Conservation (phyloP, 2,113 vertebrate genomes). For the Actenoides hombroni region DNA sequence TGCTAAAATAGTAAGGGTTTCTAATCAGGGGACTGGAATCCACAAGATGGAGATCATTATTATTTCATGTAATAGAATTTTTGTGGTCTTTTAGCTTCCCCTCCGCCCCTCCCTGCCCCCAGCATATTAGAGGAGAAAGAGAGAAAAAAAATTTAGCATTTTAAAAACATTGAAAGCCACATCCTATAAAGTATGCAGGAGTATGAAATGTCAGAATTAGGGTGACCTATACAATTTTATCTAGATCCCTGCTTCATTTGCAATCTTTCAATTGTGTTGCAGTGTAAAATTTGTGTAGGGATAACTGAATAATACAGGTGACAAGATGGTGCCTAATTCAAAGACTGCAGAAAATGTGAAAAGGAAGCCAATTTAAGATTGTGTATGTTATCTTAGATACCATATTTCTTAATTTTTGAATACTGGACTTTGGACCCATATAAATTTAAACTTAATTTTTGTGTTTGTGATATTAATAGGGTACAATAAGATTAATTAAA, state of each 20-base stretch:
- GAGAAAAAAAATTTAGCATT: neutral
- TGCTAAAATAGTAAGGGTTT: neutral
- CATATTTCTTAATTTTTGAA: neutral
- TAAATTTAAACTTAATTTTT: neutral
- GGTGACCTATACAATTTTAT: neutral
- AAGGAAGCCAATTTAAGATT: neutral
- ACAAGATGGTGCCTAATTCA: neutral
- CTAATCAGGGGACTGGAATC: neutral
- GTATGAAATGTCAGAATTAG: neutral
- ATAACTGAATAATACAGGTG: neutral
- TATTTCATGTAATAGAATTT: neutral
- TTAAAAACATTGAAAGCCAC: neutral
- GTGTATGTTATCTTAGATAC: neutral
- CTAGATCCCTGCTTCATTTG: neutral
- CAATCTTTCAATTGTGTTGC: neutral
- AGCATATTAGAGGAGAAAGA: neutral
- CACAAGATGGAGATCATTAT: neutral
- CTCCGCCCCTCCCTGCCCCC: too few species aligned
- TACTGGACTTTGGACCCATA: neutral
- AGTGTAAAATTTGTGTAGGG: neutral
- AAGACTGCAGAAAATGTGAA: neutral
- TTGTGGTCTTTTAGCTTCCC: neutral
- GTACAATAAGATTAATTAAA: neutral
- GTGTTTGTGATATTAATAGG: neutral
- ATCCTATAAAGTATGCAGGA: neutral